Evolutionary conservation across 2,113 vertebrate species (phyloP), one percentile per base, ranked within the genome.

Genomic region (Petrocephalus zakoni): DNA sequence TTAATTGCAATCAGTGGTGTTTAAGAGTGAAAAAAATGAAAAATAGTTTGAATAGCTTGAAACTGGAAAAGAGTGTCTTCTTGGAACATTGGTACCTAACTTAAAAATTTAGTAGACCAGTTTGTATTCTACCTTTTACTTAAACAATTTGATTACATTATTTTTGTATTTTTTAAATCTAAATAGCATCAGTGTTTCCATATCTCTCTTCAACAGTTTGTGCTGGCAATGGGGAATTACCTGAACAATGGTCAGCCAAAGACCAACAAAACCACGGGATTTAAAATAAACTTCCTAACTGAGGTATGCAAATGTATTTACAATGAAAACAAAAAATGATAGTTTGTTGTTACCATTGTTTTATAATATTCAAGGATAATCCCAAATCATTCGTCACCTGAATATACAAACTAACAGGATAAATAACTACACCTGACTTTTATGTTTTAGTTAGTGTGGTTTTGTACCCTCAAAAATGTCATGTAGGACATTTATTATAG

Each of bases 141-240:
- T 6, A 78, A 75, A 7, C 17, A 6, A 11, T 17, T 42, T 53
- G 52, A 53, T 10, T 53, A 53, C 7, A 8, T 53, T 53, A 53
- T 1, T 83, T 81, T 49, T 42, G 37, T 78, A 42, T 78, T n/a
- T 49, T n/a, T 83, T 2, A 49, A 46, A 83, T 83, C 37, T 49
- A 83, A 37, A 83, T 25, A 68, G 53, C 17, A 55, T 10, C 53
- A 55, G 10, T 42, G 17, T 83, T 81, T 10, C n/a, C 25, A 37
- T 86, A 34, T 34, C n/a, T 89, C 25, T 90, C 88, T 88, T 87
- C 90, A 82, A 87, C 96, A 99, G 98, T 99, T 99, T 84, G 98
- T 99, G 88, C 93, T 99, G 88, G 98, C 98, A 0, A 99, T 99
- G 98, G 98, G 98, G n/a, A 99, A 99, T 91, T 99, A 99, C 88